Evolutionary conservation across 2,888 invertebrate species (phyloP).

Genomic region (Oxystoma pomonae): DNA sequence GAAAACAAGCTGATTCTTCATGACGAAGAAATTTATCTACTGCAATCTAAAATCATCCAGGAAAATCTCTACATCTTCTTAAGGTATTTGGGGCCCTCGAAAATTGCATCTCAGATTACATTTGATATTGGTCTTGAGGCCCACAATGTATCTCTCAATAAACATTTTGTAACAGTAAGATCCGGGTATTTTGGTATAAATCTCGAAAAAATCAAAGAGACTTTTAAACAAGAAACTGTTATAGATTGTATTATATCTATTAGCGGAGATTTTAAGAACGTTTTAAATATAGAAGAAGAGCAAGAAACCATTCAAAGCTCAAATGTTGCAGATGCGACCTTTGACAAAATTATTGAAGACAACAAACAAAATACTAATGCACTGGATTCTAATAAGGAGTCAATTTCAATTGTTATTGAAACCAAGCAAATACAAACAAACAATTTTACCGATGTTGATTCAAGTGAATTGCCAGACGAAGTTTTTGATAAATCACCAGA

Average conservation of each 20-base stretch:
- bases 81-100: conserved; percentile 33
- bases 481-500: background rate
- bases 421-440: background rate
- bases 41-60: conserved; percentile 28
- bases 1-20: conserved; percentile 35
- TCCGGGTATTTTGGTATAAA: conserved; percentile 21
- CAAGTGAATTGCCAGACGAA: background rate
- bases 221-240: conserved; percentile 14
- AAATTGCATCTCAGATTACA: conserved; percentile 29
- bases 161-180: conserved; percentile 15
- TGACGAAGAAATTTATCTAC: conserved; percentile 36
- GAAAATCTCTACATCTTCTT: conserved; percentile 28
- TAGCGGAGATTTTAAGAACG: conserved; percentile 12
- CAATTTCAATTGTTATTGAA: background rate
- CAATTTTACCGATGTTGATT: background rate
- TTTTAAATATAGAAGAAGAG: conserved; percentile 4
- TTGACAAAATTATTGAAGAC: background rate
- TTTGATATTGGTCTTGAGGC: conserved; percentile 28
- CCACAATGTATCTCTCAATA: conserved; percentile 13
- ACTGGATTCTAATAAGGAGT: background rate
- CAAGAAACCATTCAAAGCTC: background rate
- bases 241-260: conserved; percentile 27
- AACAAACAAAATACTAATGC: background rate
- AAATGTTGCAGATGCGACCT: background rate
- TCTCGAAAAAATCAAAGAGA: conserved; percentile 18